phyloP scores from a whole-genome alignment of 2,888 invertebrate species.

The Rambutsinella grinnellia region DNA sequence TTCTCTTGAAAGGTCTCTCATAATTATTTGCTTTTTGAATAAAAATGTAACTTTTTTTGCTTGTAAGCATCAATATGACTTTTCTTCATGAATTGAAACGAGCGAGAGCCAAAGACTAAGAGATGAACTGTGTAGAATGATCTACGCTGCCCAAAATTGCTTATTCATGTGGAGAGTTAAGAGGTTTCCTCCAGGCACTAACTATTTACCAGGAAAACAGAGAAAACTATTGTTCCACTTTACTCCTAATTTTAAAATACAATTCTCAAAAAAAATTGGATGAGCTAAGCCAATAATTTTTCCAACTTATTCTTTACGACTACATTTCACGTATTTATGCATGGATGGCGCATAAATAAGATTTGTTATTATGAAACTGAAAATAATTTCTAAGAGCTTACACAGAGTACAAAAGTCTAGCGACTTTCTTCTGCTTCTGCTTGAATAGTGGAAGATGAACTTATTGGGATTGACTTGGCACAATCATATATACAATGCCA shows the following conservation, averaged over 20 bases:
- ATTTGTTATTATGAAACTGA: not conserved
- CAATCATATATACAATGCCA: not conserved
- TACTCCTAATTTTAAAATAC: slow-evolving; percentile 10
- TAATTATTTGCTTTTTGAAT: not conserved
- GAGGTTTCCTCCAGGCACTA: too few relatives aligned
- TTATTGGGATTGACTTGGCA: not conserved
- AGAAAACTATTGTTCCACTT: slow-evolving; percentile 13
- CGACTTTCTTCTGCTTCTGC: not conserved
- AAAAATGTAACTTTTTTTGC: too few relatives aligned
- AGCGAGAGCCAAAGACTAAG: too few relatives aligned
- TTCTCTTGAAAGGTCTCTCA: not conserved
- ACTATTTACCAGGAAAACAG: slow-evolving; percentile 10
- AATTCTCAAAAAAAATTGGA: slow-evolving; percentile 4
- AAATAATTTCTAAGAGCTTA: too few relatives aligned
- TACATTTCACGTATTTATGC: not conserved
- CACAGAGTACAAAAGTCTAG: not conserved
- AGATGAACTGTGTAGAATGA: too few relatives aligned
- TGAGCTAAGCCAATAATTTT: slow-evolving; percentile 32
- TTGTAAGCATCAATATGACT: too few relatives aligned
- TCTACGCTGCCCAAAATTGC: too few relatives aligned
- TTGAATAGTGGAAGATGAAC: not conserved
- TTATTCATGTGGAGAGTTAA: too few relatives aligned
- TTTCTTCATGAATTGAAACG: too few relatives aligned
- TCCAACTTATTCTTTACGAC: not conserved
- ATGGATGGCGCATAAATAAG: not conserved